Base-by-base conservation (phyloP, 2,113 vertebrate species). In the Colistium nudipinnis region DNA sequence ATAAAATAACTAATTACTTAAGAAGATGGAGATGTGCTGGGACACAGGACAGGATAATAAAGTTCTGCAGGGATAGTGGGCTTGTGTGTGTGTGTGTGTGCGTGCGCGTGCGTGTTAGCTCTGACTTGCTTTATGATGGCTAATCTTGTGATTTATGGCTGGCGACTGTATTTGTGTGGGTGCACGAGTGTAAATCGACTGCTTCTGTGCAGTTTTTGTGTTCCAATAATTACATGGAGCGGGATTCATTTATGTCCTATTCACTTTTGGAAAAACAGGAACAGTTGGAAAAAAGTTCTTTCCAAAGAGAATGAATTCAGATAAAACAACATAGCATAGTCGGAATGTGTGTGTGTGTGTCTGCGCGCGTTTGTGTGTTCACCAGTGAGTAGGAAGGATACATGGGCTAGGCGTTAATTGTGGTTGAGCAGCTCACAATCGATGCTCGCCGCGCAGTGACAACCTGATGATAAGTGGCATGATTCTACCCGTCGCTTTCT, bases 391-490 rank as follows among this genome's bases (percentile, higher is more conserved):
- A 68, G 73, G 80, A 74, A 67, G 74, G 30, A 78, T 43, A 66
- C 60, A 70, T 53, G 72, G 53, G 60, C 45, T 6, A 47, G 61
- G 76, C 70, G 20, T 87, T 89, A 79, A 82, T 86, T 83, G 84
- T 78, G 81, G 86, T 83, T 76, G 65, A 71, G 49, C 72, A 75
- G 74, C 62, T 82, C 64, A 82, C 82, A 79, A 87, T 84, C 59
- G 59, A 80, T 76, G 82, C 48, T 55, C 16, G 68, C 74, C 41
- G 8, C 60, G 64, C 60, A 9, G 57, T 84, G 84, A 88, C 84
- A 88, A 81, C 74, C 79, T 83, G 86, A 80, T 84, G 87, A 90
- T 82, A 79, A 83, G 76, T 61, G 71, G 52, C 75, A 66, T 6
- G 74, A 52, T 25, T 86, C 74, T 38, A 66, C 63, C 49, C 39